phyloP scores from a whole-genome alignment of 2,113 vertebrate species.

The Phyllopteryx taeniolatus region DNA sequence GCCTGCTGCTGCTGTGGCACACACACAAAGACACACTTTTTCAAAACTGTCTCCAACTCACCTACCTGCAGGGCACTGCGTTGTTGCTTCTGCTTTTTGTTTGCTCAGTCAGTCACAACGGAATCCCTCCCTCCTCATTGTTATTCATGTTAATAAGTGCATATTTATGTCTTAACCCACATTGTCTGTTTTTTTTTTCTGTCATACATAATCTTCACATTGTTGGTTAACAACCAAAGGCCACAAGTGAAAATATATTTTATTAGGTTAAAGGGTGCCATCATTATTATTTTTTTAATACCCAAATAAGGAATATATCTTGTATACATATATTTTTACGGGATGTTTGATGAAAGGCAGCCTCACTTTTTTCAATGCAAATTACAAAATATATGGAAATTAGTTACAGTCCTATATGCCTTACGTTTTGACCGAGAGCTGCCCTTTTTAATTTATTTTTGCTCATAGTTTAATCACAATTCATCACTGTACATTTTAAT shows the following conservation, averaged over 20 bases:
- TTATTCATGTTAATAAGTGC: constrained; percentile 27
- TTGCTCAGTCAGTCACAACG: constrained; percentile 9
- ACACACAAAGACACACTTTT: neutral
- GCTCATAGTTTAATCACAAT: constrained; percentile 13
- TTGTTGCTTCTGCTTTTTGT: constrained; percentile 25
- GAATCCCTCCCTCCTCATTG: constrained; percentile 11
- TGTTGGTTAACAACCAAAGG: neutral
- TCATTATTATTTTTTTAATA: neutral
- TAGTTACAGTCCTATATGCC: constrained; percentile 1
- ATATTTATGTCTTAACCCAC: constrained; percentile 49
- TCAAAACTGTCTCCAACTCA: neutral
- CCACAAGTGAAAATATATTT: neutral
- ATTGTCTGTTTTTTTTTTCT: constrained; percentile 9
- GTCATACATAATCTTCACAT: neutral
- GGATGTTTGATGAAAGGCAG: constrained; percentile 11
- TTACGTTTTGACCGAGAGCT: constrained; percentile 31
- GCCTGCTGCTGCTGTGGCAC: neutral
- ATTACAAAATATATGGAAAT: constrained; percentile 3
- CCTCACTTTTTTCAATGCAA: constrained; percentile 5
- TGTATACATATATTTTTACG: neutral
- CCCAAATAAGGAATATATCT: neutral
- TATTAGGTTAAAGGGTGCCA: neutral
- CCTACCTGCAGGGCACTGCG: neutral
- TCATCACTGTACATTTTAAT: constrained; percentile 43
- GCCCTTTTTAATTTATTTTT: constrained; percentile 52